Evolutionary conservation across 2,888 invertebrate species (phyloP).

Genomic region (Drosophila kambysellisi): DNA sequence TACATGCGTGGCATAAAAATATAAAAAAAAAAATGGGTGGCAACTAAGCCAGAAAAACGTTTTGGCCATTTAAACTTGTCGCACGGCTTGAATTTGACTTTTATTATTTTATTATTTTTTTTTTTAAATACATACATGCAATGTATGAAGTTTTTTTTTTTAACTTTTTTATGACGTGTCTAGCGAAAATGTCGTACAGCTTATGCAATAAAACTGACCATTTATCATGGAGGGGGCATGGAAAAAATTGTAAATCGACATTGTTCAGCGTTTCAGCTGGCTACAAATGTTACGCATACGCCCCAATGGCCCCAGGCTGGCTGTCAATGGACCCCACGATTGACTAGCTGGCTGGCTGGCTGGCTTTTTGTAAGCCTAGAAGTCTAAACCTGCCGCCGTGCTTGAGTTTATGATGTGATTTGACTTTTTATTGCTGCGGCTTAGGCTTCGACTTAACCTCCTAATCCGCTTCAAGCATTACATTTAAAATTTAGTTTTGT

Average conservation of each 20-base stretch:
- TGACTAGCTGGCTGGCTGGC: constrained; percentile 30
- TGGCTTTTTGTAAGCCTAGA: constrained; percentile 23
- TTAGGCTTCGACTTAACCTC: constrained; percentile 64
- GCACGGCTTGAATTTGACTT: constrained; percentile 58
- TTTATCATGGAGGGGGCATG: constrained; percentile 69
- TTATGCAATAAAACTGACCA: constrained; percentile 79
- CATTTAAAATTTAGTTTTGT: constrained; percentile 22
- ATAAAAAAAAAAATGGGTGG: constrained; percentile 59
- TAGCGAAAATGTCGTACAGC: constrained; percentile 77
- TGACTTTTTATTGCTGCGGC: constrained; percentile 67
- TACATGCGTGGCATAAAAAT: constrained; percentile 12
- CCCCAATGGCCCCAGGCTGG: constrained; percentile 71
- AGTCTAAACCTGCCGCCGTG: constrained; percentile 40
- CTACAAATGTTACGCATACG: constrained; percentile 74
- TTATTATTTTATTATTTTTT: constrained; percentile 1
- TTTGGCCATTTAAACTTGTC: constrained; percentile 73
- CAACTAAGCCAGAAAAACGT: constrained; percentile 50
- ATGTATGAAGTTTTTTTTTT: constrained; percentile 17
- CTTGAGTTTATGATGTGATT: constrained; percentile 63
- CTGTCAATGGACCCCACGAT: constrained; percentile 46
- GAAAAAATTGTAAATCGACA: constrained; percentile 64
- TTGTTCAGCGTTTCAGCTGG: constrained; percentile 47
- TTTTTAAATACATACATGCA: constrained; percentile 30
- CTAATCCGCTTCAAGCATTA: constrained; percentile 56
- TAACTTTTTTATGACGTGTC: constrained; percentile 51